Conservation (phyloP, 2,113 vertebrate species). For the Colius striatus region DNA sequence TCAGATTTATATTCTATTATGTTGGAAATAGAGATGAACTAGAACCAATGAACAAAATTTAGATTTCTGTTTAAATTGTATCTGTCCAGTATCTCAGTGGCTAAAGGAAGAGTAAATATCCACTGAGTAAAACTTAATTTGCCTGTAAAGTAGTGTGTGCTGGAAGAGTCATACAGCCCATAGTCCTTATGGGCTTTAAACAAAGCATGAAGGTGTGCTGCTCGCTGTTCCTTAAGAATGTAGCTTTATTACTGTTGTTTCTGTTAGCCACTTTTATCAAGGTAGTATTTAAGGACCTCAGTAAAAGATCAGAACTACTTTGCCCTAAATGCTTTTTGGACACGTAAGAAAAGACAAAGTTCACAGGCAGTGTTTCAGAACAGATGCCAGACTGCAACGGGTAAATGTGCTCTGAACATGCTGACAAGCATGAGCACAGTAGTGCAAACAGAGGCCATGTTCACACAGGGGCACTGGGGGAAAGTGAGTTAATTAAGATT, state of each 20-base stretch:
- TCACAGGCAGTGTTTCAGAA: neutral
- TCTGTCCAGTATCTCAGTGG: neutral
- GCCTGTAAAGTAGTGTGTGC: neutral
- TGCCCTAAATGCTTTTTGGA: neutral
- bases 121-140: neutral
- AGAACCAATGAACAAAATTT: slow-evolving; percentile 4
- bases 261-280: neutral
- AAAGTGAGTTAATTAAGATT: neutral
- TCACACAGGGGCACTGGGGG: fast-evolving
- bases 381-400: neutral
- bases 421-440: neutral
- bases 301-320: neutral
- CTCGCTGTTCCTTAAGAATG: neutral
- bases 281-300: neutral
- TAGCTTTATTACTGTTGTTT: neutral
- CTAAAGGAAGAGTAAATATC: neutral
- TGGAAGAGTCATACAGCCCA: neutral
- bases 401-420: neutral
- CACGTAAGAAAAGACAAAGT: neutral
- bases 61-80: neutral
- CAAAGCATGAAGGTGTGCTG: neutral
- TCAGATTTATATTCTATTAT: slow-evolving; percentile 47
- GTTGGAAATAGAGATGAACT: slow-evolving; percentile 33
- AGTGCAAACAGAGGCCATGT: neutral
- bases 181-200: neutral